Conservation (phyloP, 2,113 vertebrate genomes). For the Labeo catla region DNA sequence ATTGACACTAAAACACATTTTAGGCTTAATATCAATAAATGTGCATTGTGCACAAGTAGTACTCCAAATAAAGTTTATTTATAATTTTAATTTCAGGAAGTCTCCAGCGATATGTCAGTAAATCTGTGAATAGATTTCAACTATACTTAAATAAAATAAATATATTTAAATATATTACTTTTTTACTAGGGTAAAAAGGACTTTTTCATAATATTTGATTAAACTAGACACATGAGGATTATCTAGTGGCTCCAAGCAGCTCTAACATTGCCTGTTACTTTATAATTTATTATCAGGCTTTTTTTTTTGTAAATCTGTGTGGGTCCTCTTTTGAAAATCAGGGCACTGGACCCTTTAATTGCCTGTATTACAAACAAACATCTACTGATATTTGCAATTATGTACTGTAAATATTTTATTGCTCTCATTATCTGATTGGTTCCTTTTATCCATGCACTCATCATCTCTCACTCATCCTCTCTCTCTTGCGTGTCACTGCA, state of each 20-base stretch:
- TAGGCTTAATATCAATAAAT: no score
- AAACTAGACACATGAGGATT: neutral
- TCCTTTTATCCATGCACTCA: neutral
- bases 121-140: no score
- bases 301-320: neutral
- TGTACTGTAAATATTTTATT: neutral
- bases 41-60: no score
- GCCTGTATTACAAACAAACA: neutral
- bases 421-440: neutral
- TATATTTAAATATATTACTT: no score
- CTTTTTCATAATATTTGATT: neutral
- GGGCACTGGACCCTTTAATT: neutral
- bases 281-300: neutral
- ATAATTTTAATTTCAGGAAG: no score
- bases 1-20: no score
- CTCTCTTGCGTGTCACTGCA: constrained; percentile 53
- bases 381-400: neutral
- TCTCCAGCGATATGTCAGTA: no score
- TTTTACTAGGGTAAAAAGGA: neutral
- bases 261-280: neutral
- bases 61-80: no score
- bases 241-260: neutral
- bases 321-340: neutral
- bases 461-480: constrained; percentile 30
- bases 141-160: no score